Conservation (phyloP, 2,797 vertebrate genomes). For the Peromyscus aztecus region DNA sequence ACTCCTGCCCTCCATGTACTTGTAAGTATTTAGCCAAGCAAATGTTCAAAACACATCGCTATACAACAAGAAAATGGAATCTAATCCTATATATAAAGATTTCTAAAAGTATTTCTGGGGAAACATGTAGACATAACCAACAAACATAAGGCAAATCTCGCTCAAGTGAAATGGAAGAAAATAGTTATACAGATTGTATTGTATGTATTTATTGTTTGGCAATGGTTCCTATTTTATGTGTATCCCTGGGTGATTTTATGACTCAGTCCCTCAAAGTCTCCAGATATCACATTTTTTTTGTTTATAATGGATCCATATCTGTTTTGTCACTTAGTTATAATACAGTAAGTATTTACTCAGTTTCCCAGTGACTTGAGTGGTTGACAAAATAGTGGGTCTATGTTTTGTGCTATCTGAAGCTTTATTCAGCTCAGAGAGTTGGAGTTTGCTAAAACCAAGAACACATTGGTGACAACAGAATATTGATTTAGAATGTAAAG, state of each 20-base stretch:
- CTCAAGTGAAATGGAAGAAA: not conserved
- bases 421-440: not conserved
- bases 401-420: not conserved
- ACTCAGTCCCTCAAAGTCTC: not conserved
- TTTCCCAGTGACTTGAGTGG: not conserved
- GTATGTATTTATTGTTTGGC: not conserved
- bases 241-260: not conserved
- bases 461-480: not conserved
- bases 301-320: not conserved
- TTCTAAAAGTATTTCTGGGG: not conserved
- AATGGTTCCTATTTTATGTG: not conserved
- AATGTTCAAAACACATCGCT: not conserved
- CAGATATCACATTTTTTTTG: not conserved
- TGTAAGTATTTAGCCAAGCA: slow-evolving; percentile 42
- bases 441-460: not conserved
- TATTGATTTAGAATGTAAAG: not conserved
- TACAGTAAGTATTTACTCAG: not conserved
- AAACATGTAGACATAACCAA: not conserved
- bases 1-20: not conserved
- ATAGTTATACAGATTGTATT: not conserved
- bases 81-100: not conserved
- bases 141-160: not conserved
- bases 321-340: not conserved
- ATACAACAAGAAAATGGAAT: not conserved
- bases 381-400: not conserved